Percentiles rank a stretch among this genome's conserved stretches.
These are phyloP conservation scores for Onchidella celtica DNA, from an alignment of 2,888 invertebrate species.

Conservation along the genomic window DNA sequence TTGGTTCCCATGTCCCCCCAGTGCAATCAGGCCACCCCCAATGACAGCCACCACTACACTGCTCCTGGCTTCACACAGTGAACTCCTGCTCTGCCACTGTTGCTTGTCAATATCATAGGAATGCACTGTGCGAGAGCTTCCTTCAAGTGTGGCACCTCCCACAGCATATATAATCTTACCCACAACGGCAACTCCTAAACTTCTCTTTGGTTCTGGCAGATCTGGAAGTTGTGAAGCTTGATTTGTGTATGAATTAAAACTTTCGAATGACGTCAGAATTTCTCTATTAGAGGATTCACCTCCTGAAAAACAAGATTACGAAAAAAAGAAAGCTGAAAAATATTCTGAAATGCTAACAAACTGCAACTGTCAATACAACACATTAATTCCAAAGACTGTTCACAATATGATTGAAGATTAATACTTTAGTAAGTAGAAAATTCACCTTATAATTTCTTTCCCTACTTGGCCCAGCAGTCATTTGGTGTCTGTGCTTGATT, in stretches of 20 bases:
- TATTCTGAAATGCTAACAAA: not conserved
- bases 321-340: not conserved
- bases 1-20: constrained; percentile 52
- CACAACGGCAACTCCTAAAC: constrained; percentile 49
- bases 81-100: constrained; percentile 42
- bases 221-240: constrained; percentile 43
- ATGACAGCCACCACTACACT: constrained; percentile 47
- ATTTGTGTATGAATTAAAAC: constrained; percentile 50
- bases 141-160: constrained; percentile 42
- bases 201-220: constrained; percentile 51
- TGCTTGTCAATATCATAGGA: constrained; percentile 53
- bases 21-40: constrained; percentile 45
- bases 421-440: too few species aligned
- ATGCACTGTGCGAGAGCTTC: constrained; percentile 36
- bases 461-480: too few species aligned
- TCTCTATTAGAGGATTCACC: constrained; percentile 52
- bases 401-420: too few species aligned
- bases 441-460: too few species aligned
- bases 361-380: too few species aligned
- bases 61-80: constrained; percentile 47
- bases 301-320: constrained; percentile 39
- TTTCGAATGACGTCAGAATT: constrained; percentile 49
- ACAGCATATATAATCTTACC: constrained; percentile 53
- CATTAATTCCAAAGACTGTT: too few species aligned
- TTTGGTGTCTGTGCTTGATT: too few species aligned